A percentile compares a stretch with the other conserved stretches of the same genome.
phyloP scores from a whole-genome alignment of 1,140 invertebrate genomes.

The Brachionus rubens region DNA sequence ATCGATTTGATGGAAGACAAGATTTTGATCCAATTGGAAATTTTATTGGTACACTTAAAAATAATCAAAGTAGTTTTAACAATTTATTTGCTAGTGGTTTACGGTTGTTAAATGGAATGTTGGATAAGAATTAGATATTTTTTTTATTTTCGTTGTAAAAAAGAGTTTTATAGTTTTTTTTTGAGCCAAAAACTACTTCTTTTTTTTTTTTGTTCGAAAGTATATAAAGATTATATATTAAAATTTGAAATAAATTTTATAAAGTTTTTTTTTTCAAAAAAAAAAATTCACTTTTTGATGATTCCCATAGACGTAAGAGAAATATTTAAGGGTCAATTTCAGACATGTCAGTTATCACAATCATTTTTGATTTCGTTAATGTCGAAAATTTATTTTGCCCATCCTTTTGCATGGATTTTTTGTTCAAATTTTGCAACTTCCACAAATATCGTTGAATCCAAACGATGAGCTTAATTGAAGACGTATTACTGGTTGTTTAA shows the following conservation, averaged over 20 bases:
- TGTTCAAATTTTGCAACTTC: no score
- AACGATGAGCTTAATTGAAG: no score
- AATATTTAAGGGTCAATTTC: no score
- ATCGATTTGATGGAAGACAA: neutral
- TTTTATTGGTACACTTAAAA: slow-evolving; percentile 2
- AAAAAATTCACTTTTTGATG: no score
- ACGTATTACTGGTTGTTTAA: no score
- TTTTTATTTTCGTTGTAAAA: neutral
- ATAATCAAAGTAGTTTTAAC: slow-evolving; percentile 12
- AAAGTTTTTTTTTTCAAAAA: no score
- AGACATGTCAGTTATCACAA: no score
- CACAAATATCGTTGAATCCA: no score
- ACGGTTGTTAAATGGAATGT: slow-evolving; percentile 13
- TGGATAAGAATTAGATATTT: slow-evolving; percentile 25
- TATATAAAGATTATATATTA: slow-evolving; percentile 3
- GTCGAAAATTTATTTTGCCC: no score
- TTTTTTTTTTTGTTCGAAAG: neutral
- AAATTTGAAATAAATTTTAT: slow-evolving; percentile 7
- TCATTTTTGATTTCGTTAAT: no score
- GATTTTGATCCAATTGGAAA: neutral
- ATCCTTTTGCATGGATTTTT: no score
- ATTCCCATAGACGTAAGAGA: no score
- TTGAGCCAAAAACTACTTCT: neutral
- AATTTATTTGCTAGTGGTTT: slow-evolving; percentile 26
- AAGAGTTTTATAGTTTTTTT: slow-evolving; percentile 7